Base-by-base conservation (phyloP, 2,113 vertebrate genomes). In the Melanerpes aurifrons region DNA sequence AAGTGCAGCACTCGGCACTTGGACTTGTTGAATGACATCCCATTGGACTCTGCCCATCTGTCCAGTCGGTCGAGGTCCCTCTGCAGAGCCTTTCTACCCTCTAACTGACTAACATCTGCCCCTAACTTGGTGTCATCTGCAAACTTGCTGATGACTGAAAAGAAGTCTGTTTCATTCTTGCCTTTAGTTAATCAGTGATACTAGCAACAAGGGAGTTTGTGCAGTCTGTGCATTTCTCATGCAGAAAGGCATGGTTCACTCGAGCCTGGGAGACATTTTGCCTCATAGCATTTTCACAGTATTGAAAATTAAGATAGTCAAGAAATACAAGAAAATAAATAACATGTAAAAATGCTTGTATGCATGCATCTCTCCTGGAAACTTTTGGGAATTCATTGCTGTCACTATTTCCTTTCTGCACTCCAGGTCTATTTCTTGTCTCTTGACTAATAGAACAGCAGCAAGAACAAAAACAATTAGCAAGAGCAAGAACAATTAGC, bases 201-300 rank as follows among this genome's bases (percentile, higher is more conserved):
- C 13, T 68, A 84, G 48, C 16, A 68, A 73, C n/a, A 85, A 56
- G 29, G 31, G 10, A 91, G 20, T 31, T 84, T 56, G 45, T 4
- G 13, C 10, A 68, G 56, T 10, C 20, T 90, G 6, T 62, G 28
- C 17, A 48, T 29, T 84, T 89, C 58, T 78, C 29, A 86, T 56
- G 54, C 26, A 59, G 67, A 73, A 74, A 29, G 17, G 2, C 37
- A 89, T 29, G 20, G 7, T 70, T 81, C 20, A 66, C n/a, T 90
- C 31, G 54, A 79, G 45, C 29, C n/a, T 40, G 21, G 3, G 14
- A 10, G 15, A 47, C 0, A 0, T 47, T 81, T 61, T 85, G 45
- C 29, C 22, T 75, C 47, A 9, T 7, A 18, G 50, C 12, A 48
- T n/a, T 77, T 31, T 53, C 58, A 43, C 9, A 45, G 5, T 12